A percentile compares a stretch with the other conserved stretches of the same genome.
Conservation (phyloP, 2,113 vertebrate genomes). For the Apteryx mantelli region DNA sequence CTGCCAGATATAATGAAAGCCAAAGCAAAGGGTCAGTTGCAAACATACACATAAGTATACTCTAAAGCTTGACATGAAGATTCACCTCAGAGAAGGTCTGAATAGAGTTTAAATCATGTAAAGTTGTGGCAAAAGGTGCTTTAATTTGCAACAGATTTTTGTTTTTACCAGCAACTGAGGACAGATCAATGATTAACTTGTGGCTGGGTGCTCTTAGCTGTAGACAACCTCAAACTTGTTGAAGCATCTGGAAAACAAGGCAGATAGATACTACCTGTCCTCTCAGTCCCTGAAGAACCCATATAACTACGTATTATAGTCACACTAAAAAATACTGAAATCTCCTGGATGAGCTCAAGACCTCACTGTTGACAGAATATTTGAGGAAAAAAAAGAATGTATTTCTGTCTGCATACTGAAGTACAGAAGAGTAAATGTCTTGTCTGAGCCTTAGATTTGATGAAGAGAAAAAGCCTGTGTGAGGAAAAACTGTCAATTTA, state of each 20-base stretch:
- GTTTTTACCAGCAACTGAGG: slow-evolving; percentile 39
- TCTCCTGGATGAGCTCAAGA: neutral
- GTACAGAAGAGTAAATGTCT: neutral
- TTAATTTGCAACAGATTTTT: slow-evolving; percentile 63
- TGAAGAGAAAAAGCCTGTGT: neutral
- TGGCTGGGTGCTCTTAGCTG: neutral
- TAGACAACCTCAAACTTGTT: slow-evolving; percentile 18
- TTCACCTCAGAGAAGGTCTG: neutral
- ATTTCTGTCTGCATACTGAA: neutral
- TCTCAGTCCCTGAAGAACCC: neutral
- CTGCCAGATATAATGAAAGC: slow-evolving; percentile 59
- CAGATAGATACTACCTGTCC: neutral
- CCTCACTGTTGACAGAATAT: neutral
- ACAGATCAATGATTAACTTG: slow-evolving; percentile 34
- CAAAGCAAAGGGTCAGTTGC: slow-evolving; percentile 21
- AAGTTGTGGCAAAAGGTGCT: neutral
- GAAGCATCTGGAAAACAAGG: slow-evolving; percentile 15
- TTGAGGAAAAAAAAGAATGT: neutral
- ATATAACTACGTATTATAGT: neutral
- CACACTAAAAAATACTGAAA: neutral
- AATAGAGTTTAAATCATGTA: neutral
- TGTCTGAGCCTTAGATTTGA: neutral
- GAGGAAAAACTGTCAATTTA: neutral
- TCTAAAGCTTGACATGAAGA: slow-evolving; percentile 2
- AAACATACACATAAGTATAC: neutral